Evolutionary conservation across 2,888 invertebrate genomes (phyloP), one percentile per base, ranked within the genome.

Genomic region (Agonum fuliginosum): DNA sequence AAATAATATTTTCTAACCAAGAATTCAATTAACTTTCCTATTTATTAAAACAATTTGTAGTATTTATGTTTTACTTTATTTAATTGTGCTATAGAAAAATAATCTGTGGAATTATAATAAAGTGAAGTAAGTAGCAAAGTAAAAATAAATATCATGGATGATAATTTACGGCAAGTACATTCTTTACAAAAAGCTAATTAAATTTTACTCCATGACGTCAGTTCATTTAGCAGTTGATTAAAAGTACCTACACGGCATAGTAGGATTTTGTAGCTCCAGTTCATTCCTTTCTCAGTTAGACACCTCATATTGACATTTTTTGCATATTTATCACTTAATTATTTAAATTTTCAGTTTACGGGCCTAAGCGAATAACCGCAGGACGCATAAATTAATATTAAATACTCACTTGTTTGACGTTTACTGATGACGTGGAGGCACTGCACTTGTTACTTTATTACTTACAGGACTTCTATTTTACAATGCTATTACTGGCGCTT

Each of bases 241-340:
- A 62, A 62, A 14, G 27, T 27, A 1, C 27, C 12, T 30, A 30
- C 58, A 62, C 17, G 17, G 19, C 58, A 27, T 62, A 27, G 27
- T 62, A 37, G 8, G 41, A 67, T 67, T 41, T 67, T 67, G 37
- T 67, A 67, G 41, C 20, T 34, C 41, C 37, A 67, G 67, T 51
- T 48, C 75, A 48, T 75, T 75, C 67, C 75, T 19, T 62, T 75
- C 75, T 67, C 75, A 75, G 75, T 75, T 67, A 75, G 75, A 75
- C 67, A 75, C 75, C 67, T 67, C 46, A 62, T 75, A 75, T 67
- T 67, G 67, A 67, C 34, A 48, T 30, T 75, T 65, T 75, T 75
- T 75, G 75, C 75, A 75, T 75, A 67, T 75, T 75, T 67, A 75
- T 75, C 75, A 65, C 75, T 75, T 75, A 75, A 75, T 75, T 75